Base-by-base conservation (phyloP, 2,888 invertebrate genomes). In the Cantharis lateralis region DNA sequence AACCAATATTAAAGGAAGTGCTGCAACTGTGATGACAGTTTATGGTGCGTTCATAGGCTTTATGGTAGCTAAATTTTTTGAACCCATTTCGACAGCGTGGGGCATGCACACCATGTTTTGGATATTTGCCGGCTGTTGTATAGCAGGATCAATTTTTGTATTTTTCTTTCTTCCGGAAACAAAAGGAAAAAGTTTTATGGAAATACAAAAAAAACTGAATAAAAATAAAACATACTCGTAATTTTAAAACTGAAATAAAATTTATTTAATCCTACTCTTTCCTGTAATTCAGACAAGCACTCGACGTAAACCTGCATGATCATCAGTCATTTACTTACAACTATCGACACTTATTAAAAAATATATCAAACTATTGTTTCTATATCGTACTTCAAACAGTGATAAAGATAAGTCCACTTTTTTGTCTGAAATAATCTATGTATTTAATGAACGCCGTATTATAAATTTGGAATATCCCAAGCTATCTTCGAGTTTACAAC, bases 21-120 rank as follows among this genome's bases (percentile, higher is more conserved):
- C 92, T 0, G 91, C 92, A 0, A 91, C 91, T 5, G 80, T 90
- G 3, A 91, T 91, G 0, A 91, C 91, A 0, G 89, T 92, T 83
- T 86, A 91, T 80, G 90, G 91, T 0, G 91, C 91, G 16, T 80
- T 91, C 0, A 84, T 92, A 68, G 91, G 91, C 28, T 92, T 93
- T 80, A 78, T 89, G 5, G 91, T 91, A 0, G 90, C 91, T 0
- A 92, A 92, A 83, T 88, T 91, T 74, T 92, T 92, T 80, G 91
- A 91, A 81, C 89, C 90, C 32, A 87, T 92, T 0, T 90, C 90
- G 66, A 90, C 91, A 66, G 81, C 83, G 0, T 90, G 89, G 70
- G 93, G 92, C 0, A 90, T 92, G 78, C 90, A 91, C 80, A 88
- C 91, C 1, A 90, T 91, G 3, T 93, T 92, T 80, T 91, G 90